Evolutionary conservation across 2,888 invertebrate species (phyloP).

Genomic region (Itoplectis maculator): DNA sequence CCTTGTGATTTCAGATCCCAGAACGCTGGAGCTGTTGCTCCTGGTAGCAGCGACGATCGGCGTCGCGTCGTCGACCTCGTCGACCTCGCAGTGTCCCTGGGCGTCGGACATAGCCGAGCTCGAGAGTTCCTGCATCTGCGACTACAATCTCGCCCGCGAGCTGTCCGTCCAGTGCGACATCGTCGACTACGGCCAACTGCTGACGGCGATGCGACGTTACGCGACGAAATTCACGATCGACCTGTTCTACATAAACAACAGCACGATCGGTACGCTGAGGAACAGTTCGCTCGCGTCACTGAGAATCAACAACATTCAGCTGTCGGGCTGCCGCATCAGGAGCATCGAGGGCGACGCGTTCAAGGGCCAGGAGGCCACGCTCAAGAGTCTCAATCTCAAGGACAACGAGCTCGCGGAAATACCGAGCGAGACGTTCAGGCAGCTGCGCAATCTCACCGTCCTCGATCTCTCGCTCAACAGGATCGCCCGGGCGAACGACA

Average conservation of each 20-base stretch:
- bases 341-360: slow-evolving; percentile 91
- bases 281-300: slow-evolving; percentile 90
- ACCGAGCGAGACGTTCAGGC: slow-evolving; percentile 90
- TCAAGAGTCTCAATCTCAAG: slow-evolving; percentile 94
- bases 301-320: slow-evolving; percentile 92
- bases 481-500: slow-evolving; percentile 89
- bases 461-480: slow-evolving; percentile 94
- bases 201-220: slow-evolving; percentile 90
- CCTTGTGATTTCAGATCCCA: slow-evolving; percentile 49
- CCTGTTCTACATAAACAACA: slow-evolving; percentile 95
- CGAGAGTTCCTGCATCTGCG: slow-evolving; percentile 94
- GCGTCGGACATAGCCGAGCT: slow-evolving; percentile 89
- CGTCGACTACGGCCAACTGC: slow-evolving; percentile 92
- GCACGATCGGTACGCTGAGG: slow-evolving; percentile 89
- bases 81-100: slow-evolving; percentile 93
- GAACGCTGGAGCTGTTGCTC: slow-evolving; percentile 65
- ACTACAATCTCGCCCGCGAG: slow-evolving; percentile 93
- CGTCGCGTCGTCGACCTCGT: slow-evolving; percentile 83
- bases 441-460: slow-evolving; percentile 90
- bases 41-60: slow-evolving; percentile 69
- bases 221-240: slow-evolving; percentile 89
- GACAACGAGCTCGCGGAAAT: slow-evolving; percentile 93
- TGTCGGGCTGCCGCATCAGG: slow-evolving; percentile 92
- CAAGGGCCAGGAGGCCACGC: slow-evolving; percentile 91
- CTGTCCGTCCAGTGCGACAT: slow-evolving; percentile 96